Conservation (phyloP, 1,140 invertebrate species). For the Gerris buenoi region DNA sequence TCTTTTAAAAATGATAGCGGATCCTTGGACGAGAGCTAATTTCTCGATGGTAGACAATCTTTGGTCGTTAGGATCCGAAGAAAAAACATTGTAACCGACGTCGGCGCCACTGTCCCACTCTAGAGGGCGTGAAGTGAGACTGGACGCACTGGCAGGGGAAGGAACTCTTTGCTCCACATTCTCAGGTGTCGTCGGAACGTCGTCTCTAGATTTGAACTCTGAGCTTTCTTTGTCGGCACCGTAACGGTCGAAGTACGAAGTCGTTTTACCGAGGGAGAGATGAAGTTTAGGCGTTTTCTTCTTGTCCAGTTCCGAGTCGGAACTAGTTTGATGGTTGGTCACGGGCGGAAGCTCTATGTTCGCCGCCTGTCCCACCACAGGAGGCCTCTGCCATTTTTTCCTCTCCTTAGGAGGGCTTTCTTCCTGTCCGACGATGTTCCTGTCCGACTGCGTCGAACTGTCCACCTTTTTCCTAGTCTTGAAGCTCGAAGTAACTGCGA, state of each 20-base stretch:
- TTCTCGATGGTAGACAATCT: slow-evolving; percentile 40
- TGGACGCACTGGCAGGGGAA: slow-evolving; percentile 16
- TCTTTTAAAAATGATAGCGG: slow-evolving; percentile 25
- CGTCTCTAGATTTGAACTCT: not conserved
- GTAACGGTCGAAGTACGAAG: not conserved
- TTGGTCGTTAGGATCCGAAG: not conserved
- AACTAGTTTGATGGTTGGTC: not conserved
- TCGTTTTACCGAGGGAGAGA: not conserved
- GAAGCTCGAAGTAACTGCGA: not conserved
- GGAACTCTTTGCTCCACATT: slow-evolving; percentile 3
- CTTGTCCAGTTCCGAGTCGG: not conserved
- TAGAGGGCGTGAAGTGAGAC: slow-evolving; percentile 26
- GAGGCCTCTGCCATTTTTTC: slow-evolving; percentile 11
- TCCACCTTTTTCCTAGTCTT: not conserved
- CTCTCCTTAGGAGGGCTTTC: slow-evolving; percentile 5
- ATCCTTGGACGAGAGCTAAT: slow-evolving; percentile 30
- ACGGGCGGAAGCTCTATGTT: not conserved
- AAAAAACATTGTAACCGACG: slow-evolving; percentile 41
- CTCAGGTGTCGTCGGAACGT: not conserved
- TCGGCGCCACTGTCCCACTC: slow-evolving; percentile 65
- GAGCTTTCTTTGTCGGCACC: not conserved
- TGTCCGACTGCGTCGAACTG: not conserved
- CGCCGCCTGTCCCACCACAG: slow-evolving; percentile 15
- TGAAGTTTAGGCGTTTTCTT: not conserved
- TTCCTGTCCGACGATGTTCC: slow-evolving; percentile 5